Percentiles rank a stretch among this genome's conserved stretches.
These are phyloP conservation scores for Cataglyphis livida DNA, from an alignment of 2,888 invertebrate species.

Conservation along the genomic window DNA sequence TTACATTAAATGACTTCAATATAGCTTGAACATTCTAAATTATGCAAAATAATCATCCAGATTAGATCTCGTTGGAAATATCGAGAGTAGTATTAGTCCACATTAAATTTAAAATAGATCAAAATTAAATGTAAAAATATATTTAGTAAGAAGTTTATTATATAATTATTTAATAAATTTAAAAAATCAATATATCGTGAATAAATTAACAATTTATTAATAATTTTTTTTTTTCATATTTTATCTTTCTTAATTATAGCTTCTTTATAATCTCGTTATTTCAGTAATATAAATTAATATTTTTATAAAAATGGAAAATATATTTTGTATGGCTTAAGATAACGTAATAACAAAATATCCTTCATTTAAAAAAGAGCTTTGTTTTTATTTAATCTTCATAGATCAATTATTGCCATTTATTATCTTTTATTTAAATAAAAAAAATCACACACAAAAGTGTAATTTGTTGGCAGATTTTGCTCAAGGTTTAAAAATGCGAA, in stretches of 20 bases:
- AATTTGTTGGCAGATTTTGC: neutral
- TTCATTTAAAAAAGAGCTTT: neutral
- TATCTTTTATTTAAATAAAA: neutral
- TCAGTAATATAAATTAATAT: neutral
- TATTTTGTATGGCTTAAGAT: neutral
- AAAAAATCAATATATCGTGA: neutral
- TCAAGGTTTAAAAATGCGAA: neutral
- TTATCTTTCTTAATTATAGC: neutral
- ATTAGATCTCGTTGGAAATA: neutral
- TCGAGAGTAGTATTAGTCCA: neutral
- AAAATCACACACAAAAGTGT: neutral
- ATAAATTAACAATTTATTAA: neutral
- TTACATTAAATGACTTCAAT: neutral
- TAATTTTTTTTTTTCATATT: neutral
- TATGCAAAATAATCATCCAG: constrained; percentile 13
- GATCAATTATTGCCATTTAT: neutral
- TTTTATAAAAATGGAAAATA: neutral
- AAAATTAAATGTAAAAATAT: neutral
- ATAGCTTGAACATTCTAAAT: constrained; percentile 15
- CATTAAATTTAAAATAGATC: neutral
- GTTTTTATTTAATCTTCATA: neutral
- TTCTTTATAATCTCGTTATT: neutral
- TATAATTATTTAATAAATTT: neutral
- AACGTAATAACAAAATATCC: neutral
- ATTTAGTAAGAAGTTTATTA: neutral